A percentile compares a stretch with the other conserved stretches of the same genome.
These are phyloP conservation scores for Chloroceryle aenea DNA, from an alignment of 2,113 vertebrate genomes.

Conservation along the genomic window DNA sequence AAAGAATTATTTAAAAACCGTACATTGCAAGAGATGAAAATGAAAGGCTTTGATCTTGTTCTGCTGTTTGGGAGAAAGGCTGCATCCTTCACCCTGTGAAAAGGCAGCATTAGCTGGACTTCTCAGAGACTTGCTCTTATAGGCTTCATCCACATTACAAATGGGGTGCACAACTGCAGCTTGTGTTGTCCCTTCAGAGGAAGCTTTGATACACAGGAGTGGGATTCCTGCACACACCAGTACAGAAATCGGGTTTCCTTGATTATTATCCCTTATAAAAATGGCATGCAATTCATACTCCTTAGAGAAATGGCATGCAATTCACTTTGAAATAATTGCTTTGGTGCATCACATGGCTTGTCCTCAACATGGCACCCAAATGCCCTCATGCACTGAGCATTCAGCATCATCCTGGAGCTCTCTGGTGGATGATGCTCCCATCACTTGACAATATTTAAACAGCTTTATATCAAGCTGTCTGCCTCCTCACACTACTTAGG, in stretches of 20 bases:
- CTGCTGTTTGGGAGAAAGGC: not conserved
- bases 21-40: not conserved
- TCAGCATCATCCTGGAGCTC: not conserved
- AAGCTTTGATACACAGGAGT: not conserved
- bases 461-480: not conserved
- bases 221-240: not conserved
- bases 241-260: not conserved
- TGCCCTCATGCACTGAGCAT: not conserved
- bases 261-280: not conserved
- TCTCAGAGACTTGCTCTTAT: not conserved
- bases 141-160: not conserved
- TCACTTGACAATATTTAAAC: not conserved
- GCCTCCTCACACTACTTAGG: not conserved
- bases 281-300: not conserved
- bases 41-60: not conserved
- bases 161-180: not conserved
- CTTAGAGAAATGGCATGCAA: not conserved
- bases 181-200: not conserved
- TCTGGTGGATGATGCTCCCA: not conserved
- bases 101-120: not conserved
- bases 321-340: not conserved
- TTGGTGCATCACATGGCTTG: fast-evolving
- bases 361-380: fast-evolving
- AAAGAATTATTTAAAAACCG: not conserved
- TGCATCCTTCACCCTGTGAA: not conserved